Conservation (phyloP, 1,140 invertebrate species). For the Drosophila arawakana region DNA sequence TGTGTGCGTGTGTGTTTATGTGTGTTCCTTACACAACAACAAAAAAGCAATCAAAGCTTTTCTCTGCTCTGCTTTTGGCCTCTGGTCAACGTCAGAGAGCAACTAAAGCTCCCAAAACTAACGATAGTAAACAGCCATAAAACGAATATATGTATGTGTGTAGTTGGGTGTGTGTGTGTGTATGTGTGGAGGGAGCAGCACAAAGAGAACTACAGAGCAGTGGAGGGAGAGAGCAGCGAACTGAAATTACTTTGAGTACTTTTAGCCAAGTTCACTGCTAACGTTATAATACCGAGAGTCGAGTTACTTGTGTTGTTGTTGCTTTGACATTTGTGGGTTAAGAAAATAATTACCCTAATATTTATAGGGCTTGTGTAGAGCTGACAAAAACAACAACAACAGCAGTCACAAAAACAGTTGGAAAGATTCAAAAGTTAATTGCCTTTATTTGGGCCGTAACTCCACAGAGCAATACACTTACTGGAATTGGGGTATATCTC, state of each 20-base stretch:
- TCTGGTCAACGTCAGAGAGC: constrained; percentile 69
- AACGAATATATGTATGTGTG: constrained; percentile 52
- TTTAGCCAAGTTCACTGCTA: constrained; percentile 44
- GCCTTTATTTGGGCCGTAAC: constrained; percentile 7
- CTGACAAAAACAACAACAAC: constrained; percentile 2
- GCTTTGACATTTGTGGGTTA: constrained; percentile 79
- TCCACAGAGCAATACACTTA: constrained; percentile 3
- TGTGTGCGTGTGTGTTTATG: too few relatives aligned
- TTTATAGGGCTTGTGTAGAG: constrained; percentile 46
- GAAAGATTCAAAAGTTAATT: constrained; percentile 16
- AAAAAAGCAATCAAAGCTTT: constrained; percentile 74
- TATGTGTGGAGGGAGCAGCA: not conserved
- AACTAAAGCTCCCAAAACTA: constrained; percentile 54
- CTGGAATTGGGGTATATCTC: not conserved
- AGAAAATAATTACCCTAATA: constrained; percentile 71
- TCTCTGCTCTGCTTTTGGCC: constrained; percentile 13
- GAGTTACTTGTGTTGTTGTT: constrained; percentile 18
- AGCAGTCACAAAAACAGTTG: not conserved
- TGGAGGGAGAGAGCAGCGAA: constrained; percentile 35
- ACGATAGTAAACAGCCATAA: constrained; percentile 64
- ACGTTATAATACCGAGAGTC: constrained; percentile 45
- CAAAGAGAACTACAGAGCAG: not conserved
- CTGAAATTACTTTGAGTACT: constrained; percentile 70
- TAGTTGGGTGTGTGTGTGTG: too few relatives aligned
- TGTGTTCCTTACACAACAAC: constrained; percentile 48